Base-by-base conservation (phyloP, 1,140 invertebrate species). In the Cardiocondyla obscurior region DNA sequence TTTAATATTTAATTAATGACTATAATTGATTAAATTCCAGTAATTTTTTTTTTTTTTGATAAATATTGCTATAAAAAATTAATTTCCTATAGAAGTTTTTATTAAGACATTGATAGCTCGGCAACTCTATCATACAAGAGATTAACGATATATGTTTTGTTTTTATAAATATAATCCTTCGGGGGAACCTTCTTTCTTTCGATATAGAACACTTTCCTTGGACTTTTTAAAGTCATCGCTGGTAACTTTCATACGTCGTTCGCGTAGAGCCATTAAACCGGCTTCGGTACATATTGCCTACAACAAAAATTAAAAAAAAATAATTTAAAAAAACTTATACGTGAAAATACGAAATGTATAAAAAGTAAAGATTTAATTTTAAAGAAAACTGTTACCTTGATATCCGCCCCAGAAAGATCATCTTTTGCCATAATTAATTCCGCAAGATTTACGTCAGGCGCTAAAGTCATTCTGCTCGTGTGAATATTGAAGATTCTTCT, bases 241-340 rank as follows among this genome's bases (percentile, higher is more conserved):
- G 36, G 98, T 99, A 14, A 99, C 99, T 94, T 99, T 99, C 99
- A 99, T 99, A 88, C 99, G 96, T 73, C 99, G 96, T 94, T 99
- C 99, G 88, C 99, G 95, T 36, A 99, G 93, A 28, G 99, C 99
- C 97, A 99, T 98, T 19, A 99, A 94, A 85, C 99, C 99, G 77
- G 99, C 99, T 95, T 99, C 99, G 8, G 99, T 99, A 94, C 99
- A 99, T 91, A 99, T 99, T n/a, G 99, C 99, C 97, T 98, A 89
- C 94, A 92, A 84, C 39, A 84, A 73, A 60, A 85, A 55, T 44
- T 39, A 84, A 64, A 85, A 49, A 67, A 46, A 60, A 51, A 53
- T 36, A 77, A 60, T 67, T 58, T n/a, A 16, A 44, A 55, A 30
- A 57, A 3, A 36, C 25, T 42, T 28, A 64, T 1, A 42, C 16